phyloP scores from a whole-genome alignment of 2,888 invertebrate genomes.

The Scrobipalpa atriplicella region DNA sequence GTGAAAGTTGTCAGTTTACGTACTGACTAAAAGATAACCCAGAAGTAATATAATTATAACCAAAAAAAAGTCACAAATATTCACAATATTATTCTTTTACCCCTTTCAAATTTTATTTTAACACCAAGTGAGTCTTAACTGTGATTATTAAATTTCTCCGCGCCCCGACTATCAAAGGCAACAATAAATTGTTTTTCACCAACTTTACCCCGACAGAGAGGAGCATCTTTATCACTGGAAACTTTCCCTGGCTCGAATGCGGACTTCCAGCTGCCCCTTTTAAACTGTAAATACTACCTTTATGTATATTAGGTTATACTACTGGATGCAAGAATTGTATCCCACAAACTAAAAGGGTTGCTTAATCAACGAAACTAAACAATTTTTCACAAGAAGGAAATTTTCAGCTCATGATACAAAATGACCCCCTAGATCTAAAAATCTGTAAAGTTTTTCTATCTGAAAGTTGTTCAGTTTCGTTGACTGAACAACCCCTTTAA shows the following conservation, averaged over 20 bases:
- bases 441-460: no score
- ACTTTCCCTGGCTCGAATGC: constrained; percentile 1
- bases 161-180: constrained; percentile 1
- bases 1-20: no score
- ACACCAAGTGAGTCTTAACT: background rate
- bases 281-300: background rate
- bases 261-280: background rate
- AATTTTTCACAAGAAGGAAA: no score
- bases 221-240: background rate
- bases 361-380: no score
- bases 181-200: constrained; percentile 9
- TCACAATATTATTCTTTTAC: background rate
- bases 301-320: background rate
- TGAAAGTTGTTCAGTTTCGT: no score
- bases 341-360: no score
- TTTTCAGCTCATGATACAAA: no score
- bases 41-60: background rate
- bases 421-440: no score
- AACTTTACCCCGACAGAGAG: background rate
- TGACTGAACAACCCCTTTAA: no score
- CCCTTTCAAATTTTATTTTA: background rate
- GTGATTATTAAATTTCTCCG: background rate
- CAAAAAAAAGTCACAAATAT: background rate
- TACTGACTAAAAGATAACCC: no score
- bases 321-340: no score